Base-by-base conservation (phyloP, 2,888 invertebrate species). In the Rotaria sp. region DNA sequence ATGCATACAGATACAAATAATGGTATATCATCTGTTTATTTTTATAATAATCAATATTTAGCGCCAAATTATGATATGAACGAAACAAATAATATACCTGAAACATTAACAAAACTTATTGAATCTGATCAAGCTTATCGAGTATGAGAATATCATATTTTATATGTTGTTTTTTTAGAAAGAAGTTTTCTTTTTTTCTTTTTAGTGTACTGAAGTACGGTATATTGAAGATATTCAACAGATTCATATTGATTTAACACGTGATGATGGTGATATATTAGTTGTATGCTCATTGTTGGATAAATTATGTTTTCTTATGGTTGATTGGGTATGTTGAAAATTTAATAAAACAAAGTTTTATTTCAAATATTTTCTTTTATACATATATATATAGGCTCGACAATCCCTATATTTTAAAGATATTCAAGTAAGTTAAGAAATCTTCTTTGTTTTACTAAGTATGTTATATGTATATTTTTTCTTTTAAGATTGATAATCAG, bases 401-500 rank as follows among this genome's bases (percentile, higher is more conserved):
- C 87, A 87, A 59, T 85, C 85, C 18, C 38, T 86, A 15, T 87
- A 85, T 84, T 87, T 87, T 41, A 87, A 86, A 86, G 86, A 85
- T 52, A 84, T 87, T 45, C 57, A 38, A 59, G 57, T 85, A 59
- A 26, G 26, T 52, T 24, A 11, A 52, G 8, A 52, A 52, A 24
- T 52, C 24, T 15, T 50, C 3, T 13, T 50, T 50, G 3, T 15
- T 50, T 13, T 50, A 50, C 13, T 50, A 13, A 50, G 10, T 13
- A 50, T 50, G 8, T 41, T 50, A 3, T 3, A 50, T 50, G 10
- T 15, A n/a, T n/a, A n/a, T 50, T 50, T 15, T 13, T 50, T 50
- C 13, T 50, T 50, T 50, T 15, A 50, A 99, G 98, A 97, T 98
- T 91, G 97, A 98, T 91, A 97, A 99, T 93, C 98, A 98, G 93